A percentile compares a stretch with the other conserved stretches of the same genome.
Conservation (phyloP, 2,113 vertebrate genomes). For the Sciurus niger region DNA sequence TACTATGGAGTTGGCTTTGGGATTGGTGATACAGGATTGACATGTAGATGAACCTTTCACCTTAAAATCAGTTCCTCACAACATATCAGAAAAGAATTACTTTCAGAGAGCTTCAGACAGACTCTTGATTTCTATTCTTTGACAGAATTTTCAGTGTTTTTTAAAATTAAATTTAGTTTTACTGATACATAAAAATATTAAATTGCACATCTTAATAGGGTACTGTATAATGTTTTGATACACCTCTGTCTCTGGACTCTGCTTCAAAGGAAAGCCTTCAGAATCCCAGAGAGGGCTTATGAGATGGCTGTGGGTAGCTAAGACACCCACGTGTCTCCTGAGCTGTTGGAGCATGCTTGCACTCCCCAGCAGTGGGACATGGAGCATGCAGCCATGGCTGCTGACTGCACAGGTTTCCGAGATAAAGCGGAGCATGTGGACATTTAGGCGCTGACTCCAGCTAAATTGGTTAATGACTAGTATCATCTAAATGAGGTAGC, state of each 20-base stretch:
- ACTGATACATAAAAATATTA: background rate
- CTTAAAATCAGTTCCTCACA: background rate
- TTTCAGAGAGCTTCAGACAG: background rate
- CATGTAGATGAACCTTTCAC: background rate
- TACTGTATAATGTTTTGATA: background rate
- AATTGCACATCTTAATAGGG: background rate
- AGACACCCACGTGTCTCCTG: conserved; percentile 62
- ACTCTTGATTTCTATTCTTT: conserved; percentile 10
- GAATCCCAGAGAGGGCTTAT: conserved; percentile 55
- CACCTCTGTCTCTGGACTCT: background rate
- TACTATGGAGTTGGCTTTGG: background rate
- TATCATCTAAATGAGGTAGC: conserved; percentile 90
- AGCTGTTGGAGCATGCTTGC: conserved; percentile 70
- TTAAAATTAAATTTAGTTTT: background rate
- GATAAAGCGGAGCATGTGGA: conserved; percentile 82
- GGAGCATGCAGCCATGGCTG: conserved; percentile 85
- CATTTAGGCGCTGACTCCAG: conserved; percentile 87
- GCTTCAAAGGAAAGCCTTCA: conserved; percentile 16
- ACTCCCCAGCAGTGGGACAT: conserved; percentile 67
- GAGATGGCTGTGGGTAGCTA: conserved; percentile 79
- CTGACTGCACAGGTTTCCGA: conserved; percentile 89
- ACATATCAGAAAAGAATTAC: background rate
- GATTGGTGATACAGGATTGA: background rate
- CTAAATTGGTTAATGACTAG: conserved; percentile 90
- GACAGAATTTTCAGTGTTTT: background rate